A percentile compares a stretch with the other conserved stretches of the same genome.
phyloP scores from a whole-genome alignment of 2,113 vertebrate species.

The Siphamia tubifer region DNA sequence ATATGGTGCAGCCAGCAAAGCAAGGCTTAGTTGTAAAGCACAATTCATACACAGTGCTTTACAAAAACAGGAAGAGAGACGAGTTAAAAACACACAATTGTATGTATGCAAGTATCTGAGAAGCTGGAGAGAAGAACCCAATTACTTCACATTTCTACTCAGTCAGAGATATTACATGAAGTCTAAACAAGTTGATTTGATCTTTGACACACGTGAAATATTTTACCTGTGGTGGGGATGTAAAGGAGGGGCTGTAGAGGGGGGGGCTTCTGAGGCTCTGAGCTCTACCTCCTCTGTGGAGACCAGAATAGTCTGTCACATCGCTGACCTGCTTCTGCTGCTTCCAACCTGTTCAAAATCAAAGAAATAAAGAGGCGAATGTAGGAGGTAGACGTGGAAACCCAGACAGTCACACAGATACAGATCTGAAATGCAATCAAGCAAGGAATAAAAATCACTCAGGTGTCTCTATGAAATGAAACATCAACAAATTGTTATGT shows the following conservation, averaged over 20 bases:
- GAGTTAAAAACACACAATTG: too few species aligned
- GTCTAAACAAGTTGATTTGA: too few species aligned
- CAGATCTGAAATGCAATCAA: conserved; percentile 15
- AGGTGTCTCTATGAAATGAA: neutral
- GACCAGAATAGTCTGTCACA: conserved; percentile 48
- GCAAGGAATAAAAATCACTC: neutral
- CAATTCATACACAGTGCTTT: too few species aligned
- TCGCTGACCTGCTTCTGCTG: conserved; percentile 81
- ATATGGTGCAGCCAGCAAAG: too few species aligned
- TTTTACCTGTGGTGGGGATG: conserved; percentile 64
- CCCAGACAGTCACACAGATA: conserved; percentile 36
- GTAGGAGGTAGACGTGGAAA: neutral
- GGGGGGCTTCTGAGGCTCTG: conserved; percentile 47
- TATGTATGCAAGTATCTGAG: too few species aligned
- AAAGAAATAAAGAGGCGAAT: neutral
- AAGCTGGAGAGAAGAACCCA: too few species aligned
- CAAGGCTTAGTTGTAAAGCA: too few species aligned
- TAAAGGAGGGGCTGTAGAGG: conserved; percentile 14
- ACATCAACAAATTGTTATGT: conserved; percentile 3
- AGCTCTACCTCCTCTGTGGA: conserved; percentile 61
- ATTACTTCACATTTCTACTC: too few species aligned
- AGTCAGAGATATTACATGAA: too few species aligned
- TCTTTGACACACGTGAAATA: too few species aligned
- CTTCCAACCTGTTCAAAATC: conserved; percentile 54
- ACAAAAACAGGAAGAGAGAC: too few species aligned